A percentile compares a stretch with the other conserved stretches of the same genome.
phyloP scores from a whole-genome alignment of 2,113 vertebrate genomes.

The Ornithorhynchus anatinus region DNA sequence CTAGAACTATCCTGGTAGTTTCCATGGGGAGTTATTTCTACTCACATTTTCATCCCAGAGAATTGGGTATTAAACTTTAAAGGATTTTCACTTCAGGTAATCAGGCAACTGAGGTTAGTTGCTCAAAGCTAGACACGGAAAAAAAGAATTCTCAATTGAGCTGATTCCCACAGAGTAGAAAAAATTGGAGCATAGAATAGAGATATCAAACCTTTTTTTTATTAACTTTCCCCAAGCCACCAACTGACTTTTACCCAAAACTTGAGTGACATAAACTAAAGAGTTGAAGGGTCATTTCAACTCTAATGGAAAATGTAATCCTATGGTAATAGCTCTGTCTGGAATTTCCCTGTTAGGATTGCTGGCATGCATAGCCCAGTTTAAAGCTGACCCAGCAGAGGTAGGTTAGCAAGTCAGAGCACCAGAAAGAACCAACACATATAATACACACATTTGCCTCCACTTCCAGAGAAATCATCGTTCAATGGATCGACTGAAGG shows the following conservation, averaged over 20 bases:
- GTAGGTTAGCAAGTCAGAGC: constrained; percentile 58
- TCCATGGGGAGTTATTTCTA: not conserved
- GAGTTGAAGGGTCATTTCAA: not conserved
- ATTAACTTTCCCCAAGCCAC: not conserved
- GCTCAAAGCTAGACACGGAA: not conserved
- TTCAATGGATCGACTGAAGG: constrained; percentile 93
- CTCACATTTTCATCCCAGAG: not conserved
- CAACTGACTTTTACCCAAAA: not conserved
- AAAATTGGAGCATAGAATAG: not conserved
- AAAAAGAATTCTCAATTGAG: not conserved
- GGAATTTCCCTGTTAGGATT: constrained; percentile 69
- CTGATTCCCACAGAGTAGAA: not conserved
- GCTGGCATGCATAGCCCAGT: constrained; percentile 85
- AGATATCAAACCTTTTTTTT: constrained; percentile 1
- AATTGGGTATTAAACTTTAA: constrained; percentile 15
- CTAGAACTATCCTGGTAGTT: not conserved
- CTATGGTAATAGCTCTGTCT: constrained; percentile 68
- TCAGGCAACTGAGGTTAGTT: not conserved
- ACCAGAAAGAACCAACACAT: constrained; percentile 59
- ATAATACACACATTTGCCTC: constrained; percentile 99
- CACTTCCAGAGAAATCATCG: constrained; percentile 95
- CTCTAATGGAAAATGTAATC: constrained; percentile 3
- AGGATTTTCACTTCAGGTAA: constrained; percentile 2
- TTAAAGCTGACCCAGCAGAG: constrained; percentile 69
- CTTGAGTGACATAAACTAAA: not conserved